phyloP scores from a whole-genome alignment of 1,140 invertebrate genomes.

The Apis dorsata region DNA sequence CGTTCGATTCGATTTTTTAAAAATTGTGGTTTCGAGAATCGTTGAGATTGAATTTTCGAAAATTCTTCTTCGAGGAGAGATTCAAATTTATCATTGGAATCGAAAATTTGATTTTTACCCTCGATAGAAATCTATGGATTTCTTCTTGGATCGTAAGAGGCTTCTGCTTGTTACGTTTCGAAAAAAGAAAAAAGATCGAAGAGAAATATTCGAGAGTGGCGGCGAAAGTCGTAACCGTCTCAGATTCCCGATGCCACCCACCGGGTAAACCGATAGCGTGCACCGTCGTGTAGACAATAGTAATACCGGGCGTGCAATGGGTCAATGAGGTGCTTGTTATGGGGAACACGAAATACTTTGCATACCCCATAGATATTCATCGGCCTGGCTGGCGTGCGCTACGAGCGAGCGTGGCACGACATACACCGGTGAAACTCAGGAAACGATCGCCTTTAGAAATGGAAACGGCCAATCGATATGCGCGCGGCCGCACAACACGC shows the following conservation, averaged over 20 bases:
- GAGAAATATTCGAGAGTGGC: constrained; percentile 22
- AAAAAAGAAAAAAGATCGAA: constrained; percentile 14
- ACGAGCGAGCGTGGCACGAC: constrained; percentile 11
- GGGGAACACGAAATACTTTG: constrained; percentile 78
- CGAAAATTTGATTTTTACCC: too few relatives aligned
- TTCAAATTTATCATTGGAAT: too few relatives aligned
- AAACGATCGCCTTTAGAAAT: constrained; percentile 50
- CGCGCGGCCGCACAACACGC: neutral
- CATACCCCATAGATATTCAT: constrained; percentile 78
- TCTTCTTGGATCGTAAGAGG: too few relatives aligned
- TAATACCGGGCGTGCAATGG: constrained; percentile 70
- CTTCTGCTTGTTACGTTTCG: too few relatives aligned
- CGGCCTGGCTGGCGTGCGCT: constrained; percentile 64
- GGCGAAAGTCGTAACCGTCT: constrained; percentile 58
- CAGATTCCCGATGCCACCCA: constrained; percentile 74
- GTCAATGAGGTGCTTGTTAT: constrained; percentile 80
- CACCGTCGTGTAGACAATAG: constrained; percentile 68
- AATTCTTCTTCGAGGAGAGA: too few relatives aligned
- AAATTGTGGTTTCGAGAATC: too few relatives aligned
- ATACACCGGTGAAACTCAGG: constrained; percentile 49
- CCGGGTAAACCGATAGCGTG: constrained; percentile 72
- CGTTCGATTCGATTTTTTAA: too few relatives aligned
- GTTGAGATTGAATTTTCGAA: too few relatives aligned
- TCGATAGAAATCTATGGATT: too few relatives aligned
- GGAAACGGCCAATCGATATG: constrained; percentile 42